Percentiles rank a stretch among this genome's conserved stretches.
phyloP scores from a whole-genome alignment of 2,888 invertebrate species.

The Venustoraphidia nigricollis region DNA sequence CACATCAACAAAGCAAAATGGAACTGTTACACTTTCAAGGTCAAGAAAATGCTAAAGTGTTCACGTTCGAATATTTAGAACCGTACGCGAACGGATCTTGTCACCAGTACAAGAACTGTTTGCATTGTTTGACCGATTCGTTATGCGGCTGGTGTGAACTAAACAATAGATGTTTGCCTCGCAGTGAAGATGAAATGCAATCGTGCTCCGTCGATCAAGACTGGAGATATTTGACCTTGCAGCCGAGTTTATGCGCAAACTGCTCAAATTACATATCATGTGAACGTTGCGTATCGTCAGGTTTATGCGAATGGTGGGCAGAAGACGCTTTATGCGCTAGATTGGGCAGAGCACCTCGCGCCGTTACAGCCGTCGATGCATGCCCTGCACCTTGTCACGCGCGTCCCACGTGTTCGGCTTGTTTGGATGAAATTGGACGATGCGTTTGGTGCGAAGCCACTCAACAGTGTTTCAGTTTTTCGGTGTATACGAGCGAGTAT shows the following conservation, averaged over 20 bases:
- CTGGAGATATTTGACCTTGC: slow-evolving; percentile 70
- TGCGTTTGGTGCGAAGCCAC: slow-evolving; percentile 95
- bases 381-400: slow-evolving; percentile 74
- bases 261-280: slow-evolving; percentile 85
- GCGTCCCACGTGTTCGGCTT: slow-evolving; percentile 62
- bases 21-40: slow-evolving; percentile 62
- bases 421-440: slow-evolving; percentile 70
- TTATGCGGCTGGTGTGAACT: slow-evolving; percentile 86
- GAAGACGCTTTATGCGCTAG: slow-evolving; percentile 77
- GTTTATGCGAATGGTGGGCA: slow-evolving; percentile 84
- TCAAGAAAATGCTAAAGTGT: slow-evolving; percentile 62
- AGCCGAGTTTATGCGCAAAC: slow-evolving; percentile 69
- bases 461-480: slow-evolving; percentile 83
- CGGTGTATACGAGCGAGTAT: slow-evolving; percentile 89
- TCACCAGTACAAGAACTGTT: slow-evolving; percentile 61
- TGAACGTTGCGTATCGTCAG: slow-evolving; percentile 60
- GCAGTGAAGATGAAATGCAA: slow-evolving; percentile 48
- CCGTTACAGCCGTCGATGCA: slow-evolving; percentile 39
- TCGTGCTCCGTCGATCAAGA: slow-evolving; percentile 39
- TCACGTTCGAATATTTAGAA: slow-evolving; percentile 79
- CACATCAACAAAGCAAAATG: slow-evolving; percentile 64
- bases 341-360: slow-evolving; percentile 50
- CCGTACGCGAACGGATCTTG: slow-evolving; percentile 74
- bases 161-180: slow-evolving; percentile 51
- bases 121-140: slow-evolving; percentile 76